phyloP scores from a whole-genome alignment of 2,113 vertebrate genomes.

The Redunca redunca region DNA sequence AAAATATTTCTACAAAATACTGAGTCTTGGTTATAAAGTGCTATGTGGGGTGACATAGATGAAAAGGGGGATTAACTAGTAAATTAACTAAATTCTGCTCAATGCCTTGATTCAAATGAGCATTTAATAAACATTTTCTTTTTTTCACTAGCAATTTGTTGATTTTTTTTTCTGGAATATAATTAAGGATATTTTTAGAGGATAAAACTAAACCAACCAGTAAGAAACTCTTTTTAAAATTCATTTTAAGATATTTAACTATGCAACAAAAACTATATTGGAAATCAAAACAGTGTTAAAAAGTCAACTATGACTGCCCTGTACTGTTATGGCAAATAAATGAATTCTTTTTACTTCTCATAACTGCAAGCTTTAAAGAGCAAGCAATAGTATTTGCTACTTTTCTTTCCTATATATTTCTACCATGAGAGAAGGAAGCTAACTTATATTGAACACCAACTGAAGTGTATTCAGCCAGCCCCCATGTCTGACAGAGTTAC shows the following conservation, averaged over 20 bases:
- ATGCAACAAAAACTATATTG: not conserved
- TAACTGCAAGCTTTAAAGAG: not conserved
- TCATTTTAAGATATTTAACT: not conserved
- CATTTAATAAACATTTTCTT: conserved; percentile 45
- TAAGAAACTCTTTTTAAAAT: not conserved
- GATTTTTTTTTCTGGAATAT: conserved; percentile 6
- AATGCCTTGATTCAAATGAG: conserved; percentile 29
- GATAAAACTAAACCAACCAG: not conserved
- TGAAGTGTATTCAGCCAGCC: not conserved
- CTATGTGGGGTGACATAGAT: not conserved
- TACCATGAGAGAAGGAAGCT: not conserved
- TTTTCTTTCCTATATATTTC: not conserved
- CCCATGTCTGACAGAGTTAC: not conserved
- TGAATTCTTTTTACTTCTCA: not conserved
- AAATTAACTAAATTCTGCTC: conserved; percentile 49
- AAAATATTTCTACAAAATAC: not conserved
- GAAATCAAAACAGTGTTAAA: conserved; percentile 9
- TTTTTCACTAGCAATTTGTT: not conserved
- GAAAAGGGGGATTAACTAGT: not conserved
- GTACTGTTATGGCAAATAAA: not conserved
- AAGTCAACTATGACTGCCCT: not conserved
- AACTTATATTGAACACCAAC: not conserved
- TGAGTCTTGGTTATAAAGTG: conserved; percentile 5
- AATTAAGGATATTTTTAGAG: conserved; percentile 34
- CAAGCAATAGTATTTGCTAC: not conserved